Conservation (phyloP, 2,888 invertebrate genomes). For the Drosophila testacea region DNA sequence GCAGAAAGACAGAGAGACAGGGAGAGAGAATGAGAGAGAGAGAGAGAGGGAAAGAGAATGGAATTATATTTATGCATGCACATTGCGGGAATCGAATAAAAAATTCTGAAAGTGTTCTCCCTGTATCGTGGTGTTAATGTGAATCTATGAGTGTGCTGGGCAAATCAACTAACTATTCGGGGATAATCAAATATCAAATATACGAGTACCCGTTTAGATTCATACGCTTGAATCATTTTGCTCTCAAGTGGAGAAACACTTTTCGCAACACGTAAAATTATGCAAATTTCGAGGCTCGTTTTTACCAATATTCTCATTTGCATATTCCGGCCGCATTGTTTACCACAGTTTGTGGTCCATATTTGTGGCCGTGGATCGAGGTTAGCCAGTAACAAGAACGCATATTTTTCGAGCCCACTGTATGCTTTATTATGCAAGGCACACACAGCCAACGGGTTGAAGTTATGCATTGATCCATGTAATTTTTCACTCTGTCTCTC, state of each 20-base stretch:
- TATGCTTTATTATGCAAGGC: constrained; percentile 70
- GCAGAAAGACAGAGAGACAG: not conserved
- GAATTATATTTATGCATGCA: constrained; percentile 74
- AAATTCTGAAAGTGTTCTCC: constrained; percentile 41
- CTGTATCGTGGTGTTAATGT: constrained; percentile 53
- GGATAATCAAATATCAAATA: constrained; percentile 47
- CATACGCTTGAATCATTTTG: constrained; percentile 32
- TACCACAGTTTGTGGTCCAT: constrained; percentile 59
- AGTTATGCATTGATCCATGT: constrained; percentile 65
- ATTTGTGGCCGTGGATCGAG: constrained; percentile 15
- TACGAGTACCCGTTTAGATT: constrained; percentile 7
- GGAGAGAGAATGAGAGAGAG: not conserved
- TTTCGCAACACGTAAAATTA: constrained; percentile 66
- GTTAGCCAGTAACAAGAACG: constrained; percentile 12
- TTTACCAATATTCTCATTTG: constrained; percentile 73
- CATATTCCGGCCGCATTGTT: constrained; percentile 72
- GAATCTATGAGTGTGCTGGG: constrained; percentile 25
- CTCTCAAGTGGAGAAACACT: constrained; percentile 43
- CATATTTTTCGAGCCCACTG: constrained; percentile 13
- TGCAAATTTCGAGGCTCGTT: constrained; percentile 58
- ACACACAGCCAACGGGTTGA: constrained; percentile 41
- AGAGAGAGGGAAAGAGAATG: constrained; percentile 4
- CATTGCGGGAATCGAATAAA: constrained; percentile 55
- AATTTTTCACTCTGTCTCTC: constrained; percentile 45
- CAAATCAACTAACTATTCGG: constrained; percentile 65